Base-by-base conservation (phyloP, 2,797 vertebrate species). In the Propithecus perrieri region DNA sequence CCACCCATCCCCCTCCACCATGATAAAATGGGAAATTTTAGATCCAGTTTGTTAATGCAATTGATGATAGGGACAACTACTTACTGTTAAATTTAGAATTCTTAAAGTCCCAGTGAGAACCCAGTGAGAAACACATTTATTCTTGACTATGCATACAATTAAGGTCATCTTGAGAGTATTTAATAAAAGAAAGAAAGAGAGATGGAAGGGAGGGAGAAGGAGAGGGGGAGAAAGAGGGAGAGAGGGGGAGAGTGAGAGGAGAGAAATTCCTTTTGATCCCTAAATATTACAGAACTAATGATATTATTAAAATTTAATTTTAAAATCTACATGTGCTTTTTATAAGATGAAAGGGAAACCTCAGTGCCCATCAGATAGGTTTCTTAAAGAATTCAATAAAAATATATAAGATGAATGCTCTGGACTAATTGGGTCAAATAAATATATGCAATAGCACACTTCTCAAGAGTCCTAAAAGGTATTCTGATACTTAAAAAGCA, bases 271-370 rank as follows among this genome's bases (percentile, higher is more conserved):
- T 91, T 94, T 87, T 81, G 72, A 93, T 85, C 24, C 26, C 26
- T 83, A 43, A 69, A 83, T 90, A 76, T 76, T 65, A 85, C 63
- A n/a, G 26, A 95, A 63, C 5, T 69, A 92, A 95, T 72, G 65
- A 89, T 59, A 86, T 90, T 83, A 92, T 93, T 87, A 96, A 95
- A 80, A 67, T 93, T 87, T 81, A 93, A 94, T 94, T 96, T 76
- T 53, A 88, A 96, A 79, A 93, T 87, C 18, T 89, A 63, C 20
- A 59, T 78, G 72, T 74, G 41, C 35, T 93, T 89, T 96, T 96
- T 55, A 46, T 71, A 93, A 94, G 86, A 94, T 89, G 71, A 98
- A 96, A 97, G n/a, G 33, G 26, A 93, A 97, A 72, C 35, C 63
- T 95, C 28, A 59, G 26, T 78, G n/a, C 8, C 57, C 26, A 91